Base-by-base conservation (phyloP, 92 coral and sea anemone species). In the Siderastrea radians region DNA sequence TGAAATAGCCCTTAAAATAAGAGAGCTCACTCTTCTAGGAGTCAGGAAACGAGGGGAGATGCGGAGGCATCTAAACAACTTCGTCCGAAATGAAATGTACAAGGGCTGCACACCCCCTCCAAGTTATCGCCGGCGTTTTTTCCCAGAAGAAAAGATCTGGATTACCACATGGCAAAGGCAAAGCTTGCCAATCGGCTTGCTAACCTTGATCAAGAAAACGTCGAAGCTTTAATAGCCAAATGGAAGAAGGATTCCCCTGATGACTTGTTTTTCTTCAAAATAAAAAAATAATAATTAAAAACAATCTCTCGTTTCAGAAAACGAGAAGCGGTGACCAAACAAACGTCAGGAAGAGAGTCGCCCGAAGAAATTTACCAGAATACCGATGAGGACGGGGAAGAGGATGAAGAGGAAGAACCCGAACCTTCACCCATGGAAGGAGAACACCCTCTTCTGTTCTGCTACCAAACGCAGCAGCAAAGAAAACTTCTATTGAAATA, bases 121-220 rank as follows among this genome's bases (percentile, higher is more conserved):
- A 2, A 80, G 52, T 19, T 26, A 26, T 2, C 13, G 87, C 19
- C 49, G 91, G n/a, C 43, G 87, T 87, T 80, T 38, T 87, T 62
- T 26, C 87, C 91, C 8, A 66, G 81, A 12, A 80, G 61, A 47
- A 87, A 87, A 47, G 81, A 87, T 53, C 54, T 80, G n/a, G 50
- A 68, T 43, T 54, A 80, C 44, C 79, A 69, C 68, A 80, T 87
- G 74, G n/a, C 44, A 9, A 47, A n/a, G 5, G 91, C 86, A n/a
- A 72, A 55, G 50, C 50, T 15, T 8, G 46, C 68, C 6, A 68
- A 75, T 58, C 43, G 89, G 4, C 70, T 73, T 5, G 70, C 92
- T 6, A 8, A 50, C 7, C 17, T 83, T 1, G 80, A 89, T 51
- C 77, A 83, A 45, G 81, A 68, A 5, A 89, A 89, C 14, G 51